Conservation (phyloP, 2,797 vertebrate genomes). For the Trichosurus vulpecula region DNA sequence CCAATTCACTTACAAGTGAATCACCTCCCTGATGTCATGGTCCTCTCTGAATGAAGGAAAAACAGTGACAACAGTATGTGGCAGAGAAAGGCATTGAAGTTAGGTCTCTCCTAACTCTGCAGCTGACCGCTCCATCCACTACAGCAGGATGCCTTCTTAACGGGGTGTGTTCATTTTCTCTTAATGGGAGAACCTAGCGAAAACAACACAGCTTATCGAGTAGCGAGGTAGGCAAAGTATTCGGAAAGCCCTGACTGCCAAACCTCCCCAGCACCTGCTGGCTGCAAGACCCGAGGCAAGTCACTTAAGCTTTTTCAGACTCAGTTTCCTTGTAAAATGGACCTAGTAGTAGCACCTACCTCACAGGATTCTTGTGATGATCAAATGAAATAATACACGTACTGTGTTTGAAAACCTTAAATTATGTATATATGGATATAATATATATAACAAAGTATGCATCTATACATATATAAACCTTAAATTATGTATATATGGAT, state of each 20-base stretch:
- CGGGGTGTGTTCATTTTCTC: conserved; percentile 71
- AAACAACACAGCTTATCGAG: neutral
- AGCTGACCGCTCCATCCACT: neutral
- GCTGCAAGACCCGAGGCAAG: neutral
- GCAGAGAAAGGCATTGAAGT: neutral
- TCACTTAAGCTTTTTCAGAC: neutral
- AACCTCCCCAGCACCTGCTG: no score
- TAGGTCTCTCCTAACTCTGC: neutral
- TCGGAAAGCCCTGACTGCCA: neutral
- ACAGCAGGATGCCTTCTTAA: neutral
- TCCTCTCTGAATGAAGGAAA: no score
- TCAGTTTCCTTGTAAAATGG: neutral
- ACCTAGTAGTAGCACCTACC: neutral
- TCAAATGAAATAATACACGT: neutral
- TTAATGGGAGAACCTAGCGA: conserved; percentile 61
- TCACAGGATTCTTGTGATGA: neutral
- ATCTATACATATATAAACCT: no score
- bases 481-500: neutral
- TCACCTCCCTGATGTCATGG: no score
- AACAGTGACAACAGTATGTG: no score
- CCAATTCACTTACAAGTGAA: no score
- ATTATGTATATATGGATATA: conserved; percentile 5
- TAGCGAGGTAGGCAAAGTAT: neutral
- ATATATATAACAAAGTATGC: no score
- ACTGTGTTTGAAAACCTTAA: neutral